phyloP scores from a whole-genome alignment of 2,888 invertebrate species.

The Panzeria rudis region DNA sequence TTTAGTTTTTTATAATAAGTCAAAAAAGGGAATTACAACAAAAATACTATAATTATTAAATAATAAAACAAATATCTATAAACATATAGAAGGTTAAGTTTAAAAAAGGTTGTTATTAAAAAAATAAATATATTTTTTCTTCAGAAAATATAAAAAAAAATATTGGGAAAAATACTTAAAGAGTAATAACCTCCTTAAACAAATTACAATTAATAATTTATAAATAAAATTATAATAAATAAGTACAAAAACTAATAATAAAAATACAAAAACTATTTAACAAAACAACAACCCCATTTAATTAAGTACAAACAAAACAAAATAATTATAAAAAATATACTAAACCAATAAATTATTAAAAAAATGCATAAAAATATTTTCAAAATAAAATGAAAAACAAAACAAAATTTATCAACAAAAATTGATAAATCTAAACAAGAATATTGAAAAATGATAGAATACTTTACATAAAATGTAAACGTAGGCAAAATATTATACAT shows the following conservation, averaged over 20 bases:
- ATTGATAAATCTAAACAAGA: conserved; percentile 4
- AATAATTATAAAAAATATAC: conserved; percentile 45
- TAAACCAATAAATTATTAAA: conserved; percentile 30
- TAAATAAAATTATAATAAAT: conserved; percentile 58
- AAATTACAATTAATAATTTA: conserved; percentile 46
- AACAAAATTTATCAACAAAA: conserved; percentile 14
- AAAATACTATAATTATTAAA: conserved; percentile 39
- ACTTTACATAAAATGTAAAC: conserved; percentile 32
- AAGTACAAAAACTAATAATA: conserved; percentile 65
- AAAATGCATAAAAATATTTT: conserved; percentile 40
- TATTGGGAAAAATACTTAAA: conserved; percentile 72
- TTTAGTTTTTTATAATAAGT: conserved; percentile 30
- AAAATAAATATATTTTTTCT: conserved; percentile 44
- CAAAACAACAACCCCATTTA: conserved; percentile 55
- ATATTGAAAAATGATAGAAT: neutral
- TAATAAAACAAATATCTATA: conserved; percentile 28
- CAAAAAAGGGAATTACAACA: conserved; percentile 42
- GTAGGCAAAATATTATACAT: neutral
- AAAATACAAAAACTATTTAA: conserved; percentile 40
- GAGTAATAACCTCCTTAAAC: conserved; percentile 26
- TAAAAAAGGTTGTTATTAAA: conserved; percentile 68
- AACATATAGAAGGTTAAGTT: conserved; percentile 59
- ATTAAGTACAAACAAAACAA: conserved; percentile 71
- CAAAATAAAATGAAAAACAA: conserved; percentile 17
- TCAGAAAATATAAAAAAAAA: conserved; percentile 33